phyloP scores from a whole-genome alignment of 1,140 invertebrate genomes.

The Heliconius hewitsoni region DNA sequence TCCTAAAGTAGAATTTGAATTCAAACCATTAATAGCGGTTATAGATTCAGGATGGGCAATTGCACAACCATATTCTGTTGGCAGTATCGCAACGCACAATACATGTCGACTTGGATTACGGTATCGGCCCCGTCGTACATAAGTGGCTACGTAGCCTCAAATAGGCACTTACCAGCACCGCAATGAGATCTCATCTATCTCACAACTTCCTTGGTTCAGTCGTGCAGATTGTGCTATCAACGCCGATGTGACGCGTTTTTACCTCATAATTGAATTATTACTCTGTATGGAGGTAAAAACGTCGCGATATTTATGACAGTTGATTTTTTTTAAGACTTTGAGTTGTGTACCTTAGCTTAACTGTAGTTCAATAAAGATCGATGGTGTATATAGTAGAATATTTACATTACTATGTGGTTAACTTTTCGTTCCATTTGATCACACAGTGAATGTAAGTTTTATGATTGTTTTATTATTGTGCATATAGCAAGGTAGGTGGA shows the following conservation, averaged over 20 bases:
- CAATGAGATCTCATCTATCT: conserved; percentile 62
- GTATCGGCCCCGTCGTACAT: conserved; percentile 65
- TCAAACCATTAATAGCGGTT: conserved; percentile 62
- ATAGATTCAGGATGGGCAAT: conserved; percentile 37
- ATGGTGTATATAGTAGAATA: not conserved
- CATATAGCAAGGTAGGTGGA: too few relatives aligned
- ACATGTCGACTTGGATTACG: conserved; percentile 70
- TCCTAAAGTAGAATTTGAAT: conserved; percentile 51
- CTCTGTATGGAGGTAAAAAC: conserved; percentile 51
- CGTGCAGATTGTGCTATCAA: conserved; percentile 69
- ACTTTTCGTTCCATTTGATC: too few relatives aligned
- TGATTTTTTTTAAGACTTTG: conserved; percentile 22
- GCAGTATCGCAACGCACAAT: conserved; percentile 68
- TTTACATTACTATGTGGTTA: too few relatives aligned
- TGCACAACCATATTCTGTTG: conserved; percentile 49
- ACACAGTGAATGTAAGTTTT: too few relatives aligned
- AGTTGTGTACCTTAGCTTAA: conserved; percentile 4
- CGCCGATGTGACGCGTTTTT: conserved; percentile 63
- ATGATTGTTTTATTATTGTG: too few relatives aligned
- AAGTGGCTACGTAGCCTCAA: conserved; percentile 73
- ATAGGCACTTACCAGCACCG: conserved; percentile 75
- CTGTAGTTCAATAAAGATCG: not conserved
- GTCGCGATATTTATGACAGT: conserved; percentile 55
- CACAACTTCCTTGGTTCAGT: conserved; percentile 66
- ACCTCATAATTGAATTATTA: conserved; percentile 74